A percentile compares a stretch with the other conserved stretches of the same genome.
These are phyloP conservation scores for Drosophila sordidula DNA, from an alignment of 2,888 invertebrate genomes.

Conservation along the genomic window DNA sequence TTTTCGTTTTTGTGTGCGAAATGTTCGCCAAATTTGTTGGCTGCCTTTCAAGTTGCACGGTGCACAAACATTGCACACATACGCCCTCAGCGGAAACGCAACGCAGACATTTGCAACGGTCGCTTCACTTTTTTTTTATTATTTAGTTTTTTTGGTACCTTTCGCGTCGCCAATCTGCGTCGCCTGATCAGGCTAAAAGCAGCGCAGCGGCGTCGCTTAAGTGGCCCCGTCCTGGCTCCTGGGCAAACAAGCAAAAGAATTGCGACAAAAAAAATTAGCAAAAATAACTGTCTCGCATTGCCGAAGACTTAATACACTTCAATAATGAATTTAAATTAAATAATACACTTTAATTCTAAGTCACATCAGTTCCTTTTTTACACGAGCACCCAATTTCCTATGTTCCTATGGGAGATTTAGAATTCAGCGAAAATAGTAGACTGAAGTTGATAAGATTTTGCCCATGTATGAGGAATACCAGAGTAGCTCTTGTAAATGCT, in stretches of 20 bases:
- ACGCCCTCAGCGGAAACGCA: constrained; percentile 72
- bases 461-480: no score
- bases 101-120: constrained; percentile 73
- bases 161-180: constrained; percentile 70
- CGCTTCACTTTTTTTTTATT: neutral
- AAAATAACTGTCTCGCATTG: neutral
- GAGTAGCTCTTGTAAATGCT: no score
- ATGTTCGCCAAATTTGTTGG: constrained; percentile 63
- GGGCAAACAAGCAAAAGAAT: constrained; percentile 37
- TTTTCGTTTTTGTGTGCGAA: neutral
- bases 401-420: no score
- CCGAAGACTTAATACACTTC: neutral
- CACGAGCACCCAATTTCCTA: no score
- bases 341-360: neutral
- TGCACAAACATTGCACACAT: constrained; percentile 60
- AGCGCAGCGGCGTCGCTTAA: constrained; percentile 55
- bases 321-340: no score
- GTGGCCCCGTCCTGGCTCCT: constrained; percentile 75
- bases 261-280: constrained; percentile 3
- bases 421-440: no score
- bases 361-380: no score
- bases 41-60: constrained; percentile 69
- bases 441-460: no score
- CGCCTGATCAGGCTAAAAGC: constrained; percentile 61
- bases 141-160: constrained; percentile 56